Percentiles rank a stretch among this genome's conserved stretches.
These are phyloP conservation scores for Philopotamus ludificatus DNA, from an alignment of 1,140 invertebrate species.

Conservation along the genomic window DNA sequence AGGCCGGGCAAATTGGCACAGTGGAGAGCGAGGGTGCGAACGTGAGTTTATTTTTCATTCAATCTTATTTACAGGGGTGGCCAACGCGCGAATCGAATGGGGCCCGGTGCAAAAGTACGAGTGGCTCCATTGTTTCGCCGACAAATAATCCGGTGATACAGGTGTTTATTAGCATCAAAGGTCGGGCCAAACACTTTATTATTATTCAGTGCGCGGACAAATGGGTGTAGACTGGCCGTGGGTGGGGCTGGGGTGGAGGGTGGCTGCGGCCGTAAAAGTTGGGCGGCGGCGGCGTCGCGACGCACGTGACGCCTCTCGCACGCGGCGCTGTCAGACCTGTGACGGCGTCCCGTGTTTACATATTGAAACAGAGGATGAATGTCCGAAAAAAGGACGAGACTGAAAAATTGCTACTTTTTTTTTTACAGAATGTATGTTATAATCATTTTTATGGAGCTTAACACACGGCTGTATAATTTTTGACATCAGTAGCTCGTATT, in stretches of 20 bases:
- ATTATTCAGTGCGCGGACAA: slow-evolving; percentile 39
- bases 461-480: too few relatives aligned
- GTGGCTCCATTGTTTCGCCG: slow-evolving; percentile 14
- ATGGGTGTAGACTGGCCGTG: slow-evolving; percentile 32
- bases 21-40: not conserved
- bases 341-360: not conserved
- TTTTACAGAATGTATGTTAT: too few relatives aligned
- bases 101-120: not conserved
- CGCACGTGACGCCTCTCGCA: not conserved
- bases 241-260: slow-evolving; percentile 6
- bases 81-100: not conserved
- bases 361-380: not conserved
- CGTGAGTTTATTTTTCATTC: not conserved
- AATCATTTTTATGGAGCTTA: too few relatives aligned
- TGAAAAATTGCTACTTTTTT: too few relatives aligned
- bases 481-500: too few relatives aligned
- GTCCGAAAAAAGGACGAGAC: slow-evolving; percentile 22
- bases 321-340: not conserved
- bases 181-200: slow-evolving; percentile 28
- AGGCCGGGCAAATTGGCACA: too few relatives aligned
- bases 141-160: slow-evolving; percentile 29
- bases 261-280: not conserved
- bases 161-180: slow-evolving; percentile 38
- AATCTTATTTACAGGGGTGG: not conserved
- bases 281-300: not conserved